Conservation (phyloP, 2,797 vertebrate species). For the Gadopsis marmoratus region DNA sequence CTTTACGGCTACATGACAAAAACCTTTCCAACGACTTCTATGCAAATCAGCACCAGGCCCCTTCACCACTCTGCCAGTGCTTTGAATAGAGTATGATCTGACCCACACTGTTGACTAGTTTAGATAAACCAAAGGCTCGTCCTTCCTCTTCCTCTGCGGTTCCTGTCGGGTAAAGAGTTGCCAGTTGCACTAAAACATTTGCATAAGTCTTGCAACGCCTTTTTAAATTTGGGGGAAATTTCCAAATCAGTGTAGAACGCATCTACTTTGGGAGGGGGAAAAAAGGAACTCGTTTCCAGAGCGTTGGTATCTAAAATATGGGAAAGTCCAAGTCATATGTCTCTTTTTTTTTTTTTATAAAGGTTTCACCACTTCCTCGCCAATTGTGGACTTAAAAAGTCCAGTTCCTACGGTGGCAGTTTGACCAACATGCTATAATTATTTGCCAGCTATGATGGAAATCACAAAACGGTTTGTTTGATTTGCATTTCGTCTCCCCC, state of each 20-base stretch:
- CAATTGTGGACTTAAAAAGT: not conserved
- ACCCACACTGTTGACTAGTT: constrained; percentile 37
- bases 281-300: not conserved
- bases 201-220: constrained; percentile 28
- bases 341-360: not conserved
- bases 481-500: constrained; percentile 81
- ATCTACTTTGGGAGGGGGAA: not conserved
- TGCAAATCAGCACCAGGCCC: constrained; percentile 70
- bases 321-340: too few relatives aligned
- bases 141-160: constrained; percentile 35
- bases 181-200: constrained; percentile 39
- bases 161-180: not conserved
- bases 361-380: not conserved
- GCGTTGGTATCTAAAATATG: not conserved
- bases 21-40: constrained; percentile 72
- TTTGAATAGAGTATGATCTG: constrained; percentile 62
- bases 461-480: constrained; percentile 77
- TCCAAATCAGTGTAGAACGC: constrained; percentile 8
- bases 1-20: constrained; percentile 41
- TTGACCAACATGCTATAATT: constrained; percentile 34
- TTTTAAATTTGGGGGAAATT: not conserved
- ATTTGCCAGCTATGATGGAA: constrained; percentile 66
- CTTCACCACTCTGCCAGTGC: not conserved
- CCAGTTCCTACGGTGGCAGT: not conserved
- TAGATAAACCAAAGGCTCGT: constrained; percentile 34